Percentiles rank a stretch among this genome's conserved stretches.
Evolutionary conservation across 2,888 invertebrate genomes (phyloP).

Genomic region (Argyra leucocephala): DNA sequence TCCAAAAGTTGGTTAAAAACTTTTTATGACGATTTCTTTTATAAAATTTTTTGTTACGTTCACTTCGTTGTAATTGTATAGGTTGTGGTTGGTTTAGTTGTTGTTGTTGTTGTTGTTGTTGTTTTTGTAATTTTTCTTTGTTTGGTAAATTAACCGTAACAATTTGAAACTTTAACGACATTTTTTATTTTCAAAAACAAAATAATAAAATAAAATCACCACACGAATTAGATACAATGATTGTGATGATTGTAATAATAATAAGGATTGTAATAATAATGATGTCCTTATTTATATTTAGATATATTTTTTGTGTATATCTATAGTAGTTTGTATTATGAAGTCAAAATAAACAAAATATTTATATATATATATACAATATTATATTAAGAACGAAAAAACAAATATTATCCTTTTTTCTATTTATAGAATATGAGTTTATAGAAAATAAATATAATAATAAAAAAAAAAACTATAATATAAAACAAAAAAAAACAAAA

Average conservation of each 20-base stretch:
- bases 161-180: constrained; percentile 3
- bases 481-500: too few relatives aligned
- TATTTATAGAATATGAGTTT: too few relatives aligned
- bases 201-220: background rate
- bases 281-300: background rate
- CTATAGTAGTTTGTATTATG: background rate
- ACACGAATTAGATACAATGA: background rate
- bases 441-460: too few relatives aligned
- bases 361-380: too few relatives aligned
- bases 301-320: background rate
- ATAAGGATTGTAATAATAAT: background rate
- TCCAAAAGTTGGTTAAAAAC: background rate
- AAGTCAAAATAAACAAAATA: too few relatives aligned
- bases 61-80: background rate
- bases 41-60: background rate
- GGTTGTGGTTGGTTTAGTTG: background rate
- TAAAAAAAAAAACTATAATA: too few relatives aligned
- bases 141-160: background rate
- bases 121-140: background rate
- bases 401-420: too few relatives aligned
- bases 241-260: too few relatives aligned
- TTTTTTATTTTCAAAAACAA: background rate
- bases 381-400: too few relatives aligned
- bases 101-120: background rate
- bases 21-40: background rate